Base-by-base conservation (phyloP, 2,888 invertebrate species). In the Drosophila barbarae region DNA sequence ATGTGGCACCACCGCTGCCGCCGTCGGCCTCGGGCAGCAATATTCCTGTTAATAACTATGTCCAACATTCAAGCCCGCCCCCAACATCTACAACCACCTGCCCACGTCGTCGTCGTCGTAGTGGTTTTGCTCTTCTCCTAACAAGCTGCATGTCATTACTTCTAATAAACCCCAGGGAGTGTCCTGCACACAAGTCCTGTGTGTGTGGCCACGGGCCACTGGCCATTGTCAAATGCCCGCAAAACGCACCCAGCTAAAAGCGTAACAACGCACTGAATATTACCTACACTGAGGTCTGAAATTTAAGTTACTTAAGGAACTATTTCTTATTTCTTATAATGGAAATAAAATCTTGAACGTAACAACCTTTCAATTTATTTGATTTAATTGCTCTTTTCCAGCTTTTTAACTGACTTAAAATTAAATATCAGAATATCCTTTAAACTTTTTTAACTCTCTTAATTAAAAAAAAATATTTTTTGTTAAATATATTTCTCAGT, bases 91-190 rank as follows among this genome's bases (percentile, higher is more conserved):
- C n/a, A 2, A 8, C 18, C 18, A 12, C 32, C 52, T 13, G n/a
- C 54, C 18, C 8, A 3, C 51, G 7, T 21, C 26, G 30, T 28
- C 51, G 7, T 21, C 26, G 30, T 28, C 26, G 26, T 15, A 0
- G 15, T 18, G 4, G 30, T 46, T 2, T 30, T 30, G 46, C 52
- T 38, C 21, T 63, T 53, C 28, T 38, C 52, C 73, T 55, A 76
- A 76, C 77, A 69, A 67, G 70, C 58, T 71, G 51, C 63, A 71
- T 66, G 74, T 71, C 84, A 78, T 78, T 81, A 78, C 73, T 78
- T 78, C 73, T 78, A 81, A 78, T 78, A 81, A 81, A 84, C 71
- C 64, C 60, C 39, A 58, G 56, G 72, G 68, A 46, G 57, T 41
- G 69, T 63, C 36, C 41, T 41, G 63, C 61, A 61, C 44, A 58